A percentile compares a stretch with the other conserved stretches of the same genome.
phyloP scores from a whole-genome alignment of 2,888 invertebrate species.

The Kryphioiulus occultus region DNA sequence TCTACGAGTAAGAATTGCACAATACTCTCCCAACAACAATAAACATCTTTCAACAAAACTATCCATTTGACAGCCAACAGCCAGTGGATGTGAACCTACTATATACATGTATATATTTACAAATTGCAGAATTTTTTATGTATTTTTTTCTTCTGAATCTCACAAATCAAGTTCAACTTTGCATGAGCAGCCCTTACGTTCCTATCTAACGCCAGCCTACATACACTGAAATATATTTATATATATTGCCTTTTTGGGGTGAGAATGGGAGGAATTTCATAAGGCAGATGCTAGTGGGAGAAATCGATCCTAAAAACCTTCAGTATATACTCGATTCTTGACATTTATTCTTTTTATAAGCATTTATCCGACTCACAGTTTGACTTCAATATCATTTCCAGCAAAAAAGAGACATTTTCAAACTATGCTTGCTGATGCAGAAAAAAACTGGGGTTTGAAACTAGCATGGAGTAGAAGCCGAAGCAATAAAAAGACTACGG shows the following conservation, averaged over 20 bases:
- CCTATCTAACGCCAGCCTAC: background rate
- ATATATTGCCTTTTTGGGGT: slow-evolving; percentile 16
- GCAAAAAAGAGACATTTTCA: slow-evolving; percentile 20
- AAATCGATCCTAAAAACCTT: background rate
- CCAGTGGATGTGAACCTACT: background rate
- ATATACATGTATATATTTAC: background rate
- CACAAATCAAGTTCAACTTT: slow-evolving; percentile 15
- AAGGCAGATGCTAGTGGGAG: background rate
- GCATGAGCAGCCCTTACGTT: background rate
- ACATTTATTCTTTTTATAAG: slow-evolving; percentile 38
- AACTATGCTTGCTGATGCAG: slow-evolving; percentile 1
- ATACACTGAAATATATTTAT: background rate
- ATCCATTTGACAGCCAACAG: background rate
- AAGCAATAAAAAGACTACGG: background rate
- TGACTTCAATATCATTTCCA: slow-evolving; percentile 12
- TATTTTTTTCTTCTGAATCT: background rate
- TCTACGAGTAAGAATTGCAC: background rate
- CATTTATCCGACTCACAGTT: slow-evolving; percentile 39
- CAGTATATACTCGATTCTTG: slow-evolving; percentile 36
- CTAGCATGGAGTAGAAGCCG: background rate
- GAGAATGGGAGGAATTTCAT: background rate
- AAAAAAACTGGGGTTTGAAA: background rate
- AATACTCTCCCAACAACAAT: background rate
- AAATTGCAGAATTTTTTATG: background rate
- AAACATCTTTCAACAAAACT: background rate